A percentile compares a stretch with the other conserved stretches of the same genome.
Evolutionary conservation across 2,797 vertebrate species (phyloP).

Genomic region (Leptoclinus maculatus): DNA sequence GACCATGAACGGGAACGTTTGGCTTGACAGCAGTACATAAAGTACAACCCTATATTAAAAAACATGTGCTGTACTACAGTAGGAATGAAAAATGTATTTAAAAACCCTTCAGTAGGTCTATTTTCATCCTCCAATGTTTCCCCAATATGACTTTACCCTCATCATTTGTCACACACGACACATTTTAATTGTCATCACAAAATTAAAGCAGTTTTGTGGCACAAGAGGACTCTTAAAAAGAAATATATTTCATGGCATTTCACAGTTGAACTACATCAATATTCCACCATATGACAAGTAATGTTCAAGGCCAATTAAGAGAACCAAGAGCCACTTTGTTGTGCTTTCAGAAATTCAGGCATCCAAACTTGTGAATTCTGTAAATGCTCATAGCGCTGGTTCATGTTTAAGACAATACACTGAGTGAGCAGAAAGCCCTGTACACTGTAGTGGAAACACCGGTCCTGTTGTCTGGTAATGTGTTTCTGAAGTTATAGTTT

Average conservation of each 20-base stretch:
- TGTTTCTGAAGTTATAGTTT: neutral
- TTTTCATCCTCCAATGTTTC: neutral
- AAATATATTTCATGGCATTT: conserved; percentile 18
- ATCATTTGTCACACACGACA: neutral
- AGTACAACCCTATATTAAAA: neutral
- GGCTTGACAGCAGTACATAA: neutral
- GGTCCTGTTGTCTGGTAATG: neutral
- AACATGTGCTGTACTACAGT: neutral
- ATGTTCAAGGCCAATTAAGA: neutral
- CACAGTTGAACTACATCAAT: conserved; percentile 14
- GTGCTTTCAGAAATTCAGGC: conserved; percentile 34
- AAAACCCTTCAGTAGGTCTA: neutral
- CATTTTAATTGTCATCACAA: neutral
- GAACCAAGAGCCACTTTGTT: neutral
- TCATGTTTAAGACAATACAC: neutral
- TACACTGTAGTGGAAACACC: no score
- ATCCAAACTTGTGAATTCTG: neutral
- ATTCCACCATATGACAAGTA: neutral
- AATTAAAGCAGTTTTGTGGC: conserved; percentile 21
- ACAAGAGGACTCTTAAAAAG: conserved; percentile 17
- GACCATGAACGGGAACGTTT: neutral
- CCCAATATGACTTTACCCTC: neutral
- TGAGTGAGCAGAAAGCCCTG: neutral
- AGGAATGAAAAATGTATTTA: neutral
- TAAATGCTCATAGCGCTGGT: neutral